phyloP scores from a whole-genome alignment of 2,113 vertebrate species.

The Pomatorhinus ruficollis region DNA sequence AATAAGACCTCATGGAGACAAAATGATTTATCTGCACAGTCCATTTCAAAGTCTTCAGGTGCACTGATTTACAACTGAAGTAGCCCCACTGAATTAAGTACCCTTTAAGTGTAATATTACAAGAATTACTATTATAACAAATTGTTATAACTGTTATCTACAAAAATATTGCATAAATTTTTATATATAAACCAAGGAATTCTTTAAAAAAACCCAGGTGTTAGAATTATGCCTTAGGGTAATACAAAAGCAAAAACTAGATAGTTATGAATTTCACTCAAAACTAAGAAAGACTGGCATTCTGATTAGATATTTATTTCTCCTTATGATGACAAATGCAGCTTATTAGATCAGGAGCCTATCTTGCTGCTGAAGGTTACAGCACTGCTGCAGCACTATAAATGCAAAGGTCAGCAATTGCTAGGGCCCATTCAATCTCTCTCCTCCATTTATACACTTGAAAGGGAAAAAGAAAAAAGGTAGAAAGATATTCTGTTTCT shows the following conservation, averaged over 20 bases:
- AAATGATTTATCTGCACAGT: not conserved
- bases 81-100: not conserved
- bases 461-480: conserved; percentile 24
- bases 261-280: not conserved
- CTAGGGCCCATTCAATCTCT: not conserved
- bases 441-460: not conserved
- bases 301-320: not conserved
- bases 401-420: conserved; percentile 17
- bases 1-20: not conserved
- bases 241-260: not conserved
- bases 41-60: not conserved
- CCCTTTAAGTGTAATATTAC: not conserved
- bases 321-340: not conserved
- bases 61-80: not conserved
- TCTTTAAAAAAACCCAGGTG: not conserved
- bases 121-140: not conserved
- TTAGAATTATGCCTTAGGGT: not conserved
- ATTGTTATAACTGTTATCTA: not conserved
- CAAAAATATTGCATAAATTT: not conserved
- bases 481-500: conserved; percentile 35
- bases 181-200: not conserved
- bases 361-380: not conserved
- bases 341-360: not conserved
- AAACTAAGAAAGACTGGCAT: not conserved
- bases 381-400: not conserved